Evolutionary conservation across 2,113 vertebrate species (phyloP).

Genomic region (Poecile atricapillus): DNA sequence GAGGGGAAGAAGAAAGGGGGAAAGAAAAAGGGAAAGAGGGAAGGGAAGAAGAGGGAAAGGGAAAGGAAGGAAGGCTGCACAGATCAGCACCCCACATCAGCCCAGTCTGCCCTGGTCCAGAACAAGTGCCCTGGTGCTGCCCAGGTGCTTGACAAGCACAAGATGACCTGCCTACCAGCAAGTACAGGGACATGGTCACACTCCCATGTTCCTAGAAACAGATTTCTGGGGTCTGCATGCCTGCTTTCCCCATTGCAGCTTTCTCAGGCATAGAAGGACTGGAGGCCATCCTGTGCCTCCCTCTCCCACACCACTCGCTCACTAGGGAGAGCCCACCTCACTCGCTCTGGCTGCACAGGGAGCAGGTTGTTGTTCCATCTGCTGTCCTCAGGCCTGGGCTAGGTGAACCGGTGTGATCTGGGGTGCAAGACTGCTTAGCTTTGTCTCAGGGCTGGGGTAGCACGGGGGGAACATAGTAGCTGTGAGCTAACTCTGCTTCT

Average conservation of each 20-base stretch:
- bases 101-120: rapidly evolving
- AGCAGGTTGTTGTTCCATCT: background rate
- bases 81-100: background rate
- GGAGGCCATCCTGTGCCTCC: background rate
- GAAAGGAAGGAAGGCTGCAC: background rate
- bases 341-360: rapidly evolving
- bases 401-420: background rate
- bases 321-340: background rate
- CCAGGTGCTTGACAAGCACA: background rate
- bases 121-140: background rate
- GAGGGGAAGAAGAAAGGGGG: background rate
- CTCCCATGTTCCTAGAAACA: rapidly evolving
- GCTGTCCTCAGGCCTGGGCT: background rate
- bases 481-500: background rate
- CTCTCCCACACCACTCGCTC: background rate
- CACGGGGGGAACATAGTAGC: background rate
- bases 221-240: background rate
- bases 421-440: background rate
- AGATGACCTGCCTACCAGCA: background rate
- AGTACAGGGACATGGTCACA: background rate
- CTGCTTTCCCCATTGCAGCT: rapidly evolving
- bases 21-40: background rate
- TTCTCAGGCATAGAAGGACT: rapidly evolving
- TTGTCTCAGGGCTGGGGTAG: background rate
- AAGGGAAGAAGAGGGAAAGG: background rate